phyloP scores from a whole-genome alignment of 92 coral and sea anemone genomes.

The Nematostella vectensis region DNA sequence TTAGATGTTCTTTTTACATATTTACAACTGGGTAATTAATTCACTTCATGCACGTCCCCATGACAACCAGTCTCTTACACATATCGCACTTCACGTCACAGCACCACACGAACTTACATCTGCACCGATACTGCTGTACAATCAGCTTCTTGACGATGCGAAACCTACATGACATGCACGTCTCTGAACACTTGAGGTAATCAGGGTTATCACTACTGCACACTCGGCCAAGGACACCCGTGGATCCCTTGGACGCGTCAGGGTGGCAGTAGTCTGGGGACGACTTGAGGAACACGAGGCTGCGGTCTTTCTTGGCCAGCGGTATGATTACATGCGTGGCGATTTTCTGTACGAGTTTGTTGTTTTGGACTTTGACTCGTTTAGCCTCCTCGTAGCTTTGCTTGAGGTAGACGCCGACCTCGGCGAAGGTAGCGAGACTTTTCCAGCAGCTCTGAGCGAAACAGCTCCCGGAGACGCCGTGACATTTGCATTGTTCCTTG shows the following conservation, averaged over 20 bases:
- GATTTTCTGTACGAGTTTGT: slow-evolving; percentile 24
- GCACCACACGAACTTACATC: slow-evolving; percentile 86
- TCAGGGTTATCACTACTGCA: slow-evolving; percentile 42
- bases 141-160: slow-evolving; percentile 26
- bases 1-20: no score
- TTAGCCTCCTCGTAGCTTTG: slow-evolving; percentile 52
- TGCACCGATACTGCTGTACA: slow-evolving; percentile 27
- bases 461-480: slow-evolving; percentile 75
- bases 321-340: slow-evolving; percentile 18
- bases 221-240: slow-evolving; percentile 72
- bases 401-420: slow-evolving; percentile 54
- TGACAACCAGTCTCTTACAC: slow-evolving; percentile 33
- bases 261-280: slow-evolving; percentile 84
- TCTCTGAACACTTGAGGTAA: slow-evolving; percentile 30
- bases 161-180: slow-evolving; percentile 51
- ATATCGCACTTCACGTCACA: slow-evolving; percentile 55
- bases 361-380: slow-evolving; percentile 15
- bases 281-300: slow-evolving; percentile 43
- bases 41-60: slow-evolving; percentile 22
- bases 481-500: slow-evolving; percentile 70
- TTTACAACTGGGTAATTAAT: no score
- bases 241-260: slow-evolving; percentile 40
- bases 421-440: slow-evolving; percentile 38
- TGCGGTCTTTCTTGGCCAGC: slow-evolving; percentile 37
- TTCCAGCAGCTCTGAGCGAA: slow-evolving; percentile 65